A percentile compares a stretch with the other conserved stretches of the same genome.
Conservation (phyloP, 2,797 vertebrate genomes). For the Eidolon dupreanum region DNA sequence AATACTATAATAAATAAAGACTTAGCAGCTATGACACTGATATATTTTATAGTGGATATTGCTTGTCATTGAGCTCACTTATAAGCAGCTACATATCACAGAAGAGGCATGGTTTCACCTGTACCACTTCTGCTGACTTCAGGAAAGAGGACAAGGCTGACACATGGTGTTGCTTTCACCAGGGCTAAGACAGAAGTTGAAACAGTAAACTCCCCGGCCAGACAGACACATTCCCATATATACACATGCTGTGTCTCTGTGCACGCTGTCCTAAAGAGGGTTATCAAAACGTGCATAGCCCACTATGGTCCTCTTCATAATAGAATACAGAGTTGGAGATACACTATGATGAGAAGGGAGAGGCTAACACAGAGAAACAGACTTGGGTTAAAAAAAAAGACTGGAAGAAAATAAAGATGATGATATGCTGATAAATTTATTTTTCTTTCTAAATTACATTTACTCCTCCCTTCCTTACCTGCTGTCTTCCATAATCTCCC, state of each 20-base stretch:
- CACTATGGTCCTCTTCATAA: background rate
- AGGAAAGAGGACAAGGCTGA: constrained; percentile 34
- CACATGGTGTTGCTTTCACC: constrained; percentile 49
- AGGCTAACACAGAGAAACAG: background rate
- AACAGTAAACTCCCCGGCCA: rapidly evolving
- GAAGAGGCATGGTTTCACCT: constrained; percentile 71
- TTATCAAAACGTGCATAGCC: background rate
- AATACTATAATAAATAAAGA: constrained; percentile 86
- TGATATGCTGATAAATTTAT: background rate
- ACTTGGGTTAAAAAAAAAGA: background rate
- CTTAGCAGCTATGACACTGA: constrained; percentile 84
- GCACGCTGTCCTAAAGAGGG: background rate
- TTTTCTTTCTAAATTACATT: constrained; percentile 12
- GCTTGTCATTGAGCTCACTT: constrained; percentile 82
- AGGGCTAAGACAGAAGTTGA: background rate
- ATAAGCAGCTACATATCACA: constrained; percentile 57
- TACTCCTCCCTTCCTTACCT: background rate
- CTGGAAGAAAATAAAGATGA: background rate
- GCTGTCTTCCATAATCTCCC: background rate
- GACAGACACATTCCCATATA: background rate
- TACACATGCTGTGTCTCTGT: background rate
- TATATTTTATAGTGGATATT: constrained; percentile 82
- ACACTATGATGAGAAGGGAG: background rate
- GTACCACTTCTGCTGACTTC: constrained; percentile 41
- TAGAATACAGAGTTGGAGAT: background rate